Evolutionary conservation across 2,113 vertebrate genomes (phyloP).

Genomic region (Erinaceus europaeus): DNA sequence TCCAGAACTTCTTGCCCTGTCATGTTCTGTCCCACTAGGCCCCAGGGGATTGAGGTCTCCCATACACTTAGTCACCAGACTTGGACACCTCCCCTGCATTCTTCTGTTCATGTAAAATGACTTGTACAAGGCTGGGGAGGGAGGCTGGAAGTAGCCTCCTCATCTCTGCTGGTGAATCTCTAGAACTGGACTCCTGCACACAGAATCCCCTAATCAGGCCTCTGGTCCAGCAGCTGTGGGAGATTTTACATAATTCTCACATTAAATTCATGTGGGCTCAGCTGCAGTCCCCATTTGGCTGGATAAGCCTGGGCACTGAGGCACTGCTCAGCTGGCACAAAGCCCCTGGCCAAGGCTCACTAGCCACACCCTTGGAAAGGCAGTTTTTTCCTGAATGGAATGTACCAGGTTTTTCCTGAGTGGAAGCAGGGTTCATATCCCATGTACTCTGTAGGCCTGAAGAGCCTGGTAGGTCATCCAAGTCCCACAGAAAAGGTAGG

Average conservation of each 20-base stretch:
- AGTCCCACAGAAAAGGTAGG: constrained; percentile 41
- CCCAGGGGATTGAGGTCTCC: not conserved
- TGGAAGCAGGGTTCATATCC: constrained; percentile 49
- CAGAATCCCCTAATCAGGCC: not conserved
- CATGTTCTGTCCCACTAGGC: not conserved
- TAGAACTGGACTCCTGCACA: not conserved
- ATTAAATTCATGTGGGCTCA: too few species aligned
- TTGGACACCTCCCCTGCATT: rapidly evolving
- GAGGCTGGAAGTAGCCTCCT: not conserved
- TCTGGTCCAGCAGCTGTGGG: too few species aligned
- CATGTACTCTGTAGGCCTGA: not conserved
- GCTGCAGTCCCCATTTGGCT: too few species aligned
- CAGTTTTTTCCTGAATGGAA: constrained; percentile 43
- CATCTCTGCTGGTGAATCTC: not conserved
- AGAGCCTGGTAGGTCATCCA: constrained; percentile 1
- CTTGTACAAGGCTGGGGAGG: not conserved
- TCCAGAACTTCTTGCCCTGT: too few species aligned
- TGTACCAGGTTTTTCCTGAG: constrained; percentile 45
- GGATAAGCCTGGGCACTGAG: not conserved
- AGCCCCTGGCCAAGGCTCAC: not conserved
- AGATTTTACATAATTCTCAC: too few species aligned
- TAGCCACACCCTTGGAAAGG: constrained; percentile 21
- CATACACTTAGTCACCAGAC: not conserved
- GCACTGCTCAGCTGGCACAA: not conserved
- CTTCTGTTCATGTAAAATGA: not conserved